Base-by-base conservation (phyloP, 30 jellyfish, hydroid and myxozoan species). In the Aurelia sp. region DNA sequence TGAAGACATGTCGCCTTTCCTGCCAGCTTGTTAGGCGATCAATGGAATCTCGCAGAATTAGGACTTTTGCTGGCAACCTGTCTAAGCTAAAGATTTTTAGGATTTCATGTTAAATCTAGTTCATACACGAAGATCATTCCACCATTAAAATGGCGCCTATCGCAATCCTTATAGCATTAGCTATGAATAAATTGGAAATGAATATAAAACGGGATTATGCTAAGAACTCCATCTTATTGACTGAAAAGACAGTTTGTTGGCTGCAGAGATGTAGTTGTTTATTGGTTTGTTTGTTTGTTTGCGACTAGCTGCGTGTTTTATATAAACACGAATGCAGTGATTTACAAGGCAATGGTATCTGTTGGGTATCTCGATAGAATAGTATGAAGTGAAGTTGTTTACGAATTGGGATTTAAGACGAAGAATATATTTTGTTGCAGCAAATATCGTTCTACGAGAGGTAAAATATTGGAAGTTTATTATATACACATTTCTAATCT, bases 111-210 rank as follows among this genome's bases (percentile, higher is more conserved):
- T 19, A 62, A 33, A 62, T 47, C 80, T 63, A 66, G 21, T 63
- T 81, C 60, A 66, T 64, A 41, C 89, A 63, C 35, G 66, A 63
- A 41, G 81, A 15, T 7, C 61, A 41, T 79, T 11, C 4, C 33
- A 11, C 33, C 13, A 48, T 52, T 12, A 63, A 60, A 17, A 79
- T 79, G 89, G 89, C 89, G 89, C 89, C 89, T 60, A 59, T 21
- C 69, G 10, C 69, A 59, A 59, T 59, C 31, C 69, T 59, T 13
- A 18, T 59, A 59, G 33, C 33, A 59, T 59, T 18, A 59, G 27
- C 69, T n/a, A 59, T 59, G 24, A n/a, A 18, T 21, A 9, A 59
- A 59, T 21, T 59, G 24, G 69, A 21, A 59, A 21, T 59, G 69
- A 21, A 59, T 18, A 18, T 59, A 18, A 16, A 59, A 59, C 24